A percentile compares a stretch with the other conserved stretches of the same genome.
Conservation (phyloP, 2,797 vertebrate genomes). For the Hemibagrus guttatus region DNA sequence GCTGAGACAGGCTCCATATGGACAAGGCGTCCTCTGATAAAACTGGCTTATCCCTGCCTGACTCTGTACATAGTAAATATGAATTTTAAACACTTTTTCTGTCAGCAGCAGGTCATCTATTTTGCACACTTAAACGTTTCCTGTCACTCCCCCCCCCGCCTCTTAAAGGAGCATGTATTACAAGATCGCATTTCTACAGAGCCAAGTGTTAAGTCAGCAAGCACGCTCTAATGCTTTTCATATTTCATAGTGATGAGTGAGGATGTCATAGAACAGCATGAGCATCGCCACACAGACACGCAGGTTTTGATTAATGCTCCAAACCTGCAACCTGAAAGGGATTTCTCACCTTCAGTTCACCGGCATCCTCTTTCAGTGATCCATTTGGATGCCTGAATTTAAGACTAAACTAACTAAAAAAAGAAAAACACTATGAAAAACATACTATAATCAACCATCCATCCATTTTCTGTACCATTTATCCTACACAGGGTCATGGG, state of each 20-base stretch:
- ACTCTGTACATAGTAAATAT: slow-evolving; percentile 17
- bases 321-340: neutral
- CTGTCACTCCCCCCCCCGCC: neutral
- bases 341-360: slow-evolving; percentile 1
- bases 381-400: neutral
- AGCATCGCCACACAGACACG: neutral
- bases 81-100: slow-evolving; percentile 41
- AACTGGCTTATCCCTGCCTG: neutral
- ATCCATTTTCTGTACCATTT: too few relatives aligned
- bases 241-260: slow-evolving; percentile 47
- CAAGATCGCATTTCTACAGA: slow-evolving; percentile 7
- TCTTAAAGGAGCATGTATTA: slow-evolving; percentile 30
- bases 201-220: slow-evolving; percentile 48
- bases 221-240: slow-evolving; percentile 30
- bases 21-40: slow-evolving; percentile 14
- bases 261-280: slow-evolving; percentile 9
- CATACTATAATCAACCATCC: too few relatives aligned
- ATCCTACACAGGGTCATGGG: too few relatives aligned
- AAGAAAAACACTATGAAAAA: neutral
- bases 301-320: slow-evolving; percentile 13
- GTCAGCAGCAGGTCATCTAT: slow-evolving; percentile 39
- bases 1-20: slow-evolving; percentile 21
- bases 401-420: neutral
- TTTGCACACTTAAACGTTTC: slow-evolving; percentile 11
- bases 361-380: neutral